Percentiles rank a stretch among this genome's conserved stretches.
Conservation (phyloP, 1,140 invertebrate species). For the Brachionus asplanchnoidis region DNA sequence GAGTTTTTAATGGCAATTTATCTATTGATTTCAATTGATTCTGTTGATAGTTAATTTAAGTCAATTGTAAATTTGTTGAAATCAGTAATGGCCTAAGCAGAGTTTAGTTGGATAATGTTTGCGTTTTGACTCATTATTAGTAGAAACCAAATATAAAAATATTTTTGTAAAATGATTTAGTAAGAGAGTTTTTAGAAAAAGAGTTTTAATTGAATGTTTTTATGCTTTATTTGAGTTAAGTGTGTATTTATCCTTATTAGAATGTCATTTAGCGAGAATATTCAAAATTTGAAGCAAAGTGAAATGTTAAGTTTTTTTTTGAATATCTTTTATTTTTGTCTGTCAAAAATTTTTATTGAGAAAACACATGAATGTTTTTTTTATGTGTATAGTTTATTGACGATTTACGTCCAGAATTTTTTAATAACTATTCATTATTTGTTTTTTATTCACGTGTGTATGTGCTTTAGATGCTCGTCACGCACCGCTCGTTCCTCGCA, state of each 20-base stretch:
- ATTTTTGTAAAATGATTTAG: neutral
- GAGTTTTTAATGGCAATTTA: neutral
- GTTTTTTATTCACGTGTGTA: no score
- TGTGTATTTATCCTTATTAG: neutral
- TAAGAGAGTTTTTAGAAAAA: neutral
- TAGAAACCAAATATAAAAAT: neutral
- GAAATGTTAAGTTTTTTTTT: neutral
- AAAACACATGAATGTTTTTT: neutral
- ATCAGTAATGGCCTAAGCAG: neutral
- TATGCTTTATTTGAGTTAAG: neutral
- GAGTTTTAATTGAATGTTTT: neutral
- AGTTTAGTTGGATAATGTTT: neutral
- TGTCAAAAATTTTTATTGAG: neutral
- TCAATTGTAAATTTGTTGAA: slow-evolving; percentile 4
- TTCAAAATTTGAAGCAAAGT: no score
- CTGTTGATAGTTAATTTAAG: neutral
- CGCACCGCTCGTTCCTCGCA: no score
- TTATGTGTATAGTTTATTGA: neutral
- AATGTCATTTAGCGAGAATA: neutral
- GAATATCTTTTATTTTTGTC: neutral
- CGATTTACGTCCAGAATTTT: neutral
- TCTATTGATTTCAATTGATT: slow-evolving; percentile 9
- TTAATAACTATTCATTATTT: no score
- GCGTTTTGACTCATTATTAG: slow-evolving; percentile 3
- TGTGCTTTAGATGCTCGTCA: no score